Conservation (phyloP, 2,888 invertebrate species). For the Thecocarcelia acutangulata region DNA sequence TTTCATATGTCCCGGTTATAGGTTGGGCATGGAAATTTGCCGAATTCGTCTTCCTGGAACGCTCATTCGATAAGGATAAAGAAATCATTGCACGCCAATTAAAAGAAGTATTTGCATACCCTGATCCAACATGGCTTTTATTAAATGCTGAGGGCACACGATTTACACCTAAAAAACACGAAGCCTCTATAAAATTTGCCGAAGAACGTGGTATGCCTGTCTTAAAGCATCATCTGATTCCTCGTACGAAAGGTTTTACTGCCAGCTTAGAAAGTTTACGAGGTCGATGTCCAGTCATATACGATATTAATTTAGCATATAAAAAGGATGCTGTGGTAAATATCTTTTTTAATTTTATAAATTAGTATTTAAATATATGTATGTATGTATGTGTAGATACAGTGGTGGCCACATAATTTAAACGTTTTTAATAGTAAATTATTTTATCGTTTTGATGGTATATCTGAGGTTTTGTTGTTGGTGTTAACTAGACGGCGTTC, state of each 20-base stretch:
- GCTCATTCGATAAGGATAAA: slow-evolving; percentile 95
- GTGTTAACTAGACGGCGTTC: too few species aligned
- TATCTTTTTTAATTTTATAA: not conserved
- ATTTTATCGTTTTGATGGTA: too few species aligned
- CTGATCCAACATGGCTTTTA: slow-evolving; percentile 93
- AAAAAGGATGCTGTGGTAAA: slow-evolving; percentile 84
- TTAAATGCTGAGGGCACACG: slow-evolving; percentile 97
- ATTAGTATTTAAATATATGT: not conserved
- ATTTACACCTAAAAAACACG: slow-evolving; percentile 92
- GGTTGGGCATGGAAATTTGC: slow-evolving; percentile 99
- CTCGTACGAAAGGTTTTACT: slow-evolving; percentile 97
- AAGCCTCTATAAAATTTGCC: slow-evolving; percentile 93
- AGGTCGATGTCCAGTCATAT: slow-evolving; percentile 90
- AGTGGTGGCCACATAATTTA: too few species aligned
- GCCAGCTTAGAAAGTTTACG: slow-evolving; percentile 91
- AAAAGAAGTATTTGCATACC: slow-evolving; percentile 91
- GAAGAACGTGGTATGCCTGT: slow-evolving; percentile 91
- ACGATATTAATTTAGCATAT: slow-evolving; percentile 91
- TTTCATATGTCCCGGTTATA: slow-evolving; percentile 94
- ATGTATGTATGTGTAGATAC: not conserved
- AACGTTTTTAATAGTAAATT: too few species aligned
- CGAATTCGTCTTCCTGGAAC: slow-evolving; percentile 95
- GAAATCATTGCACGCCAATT: slow-evolving; percentile 91
- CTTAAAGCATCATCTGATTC: slow-evolving; percentile 94
- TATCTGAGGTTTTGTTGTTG: too few species aligned